A percentile compares a stretch with the other conserved stretches of the same genome.
Evolutionary conservation across 2,888 invertebrate genomes (phyloP).

Genomic region (Catonia carolina): DNA sequence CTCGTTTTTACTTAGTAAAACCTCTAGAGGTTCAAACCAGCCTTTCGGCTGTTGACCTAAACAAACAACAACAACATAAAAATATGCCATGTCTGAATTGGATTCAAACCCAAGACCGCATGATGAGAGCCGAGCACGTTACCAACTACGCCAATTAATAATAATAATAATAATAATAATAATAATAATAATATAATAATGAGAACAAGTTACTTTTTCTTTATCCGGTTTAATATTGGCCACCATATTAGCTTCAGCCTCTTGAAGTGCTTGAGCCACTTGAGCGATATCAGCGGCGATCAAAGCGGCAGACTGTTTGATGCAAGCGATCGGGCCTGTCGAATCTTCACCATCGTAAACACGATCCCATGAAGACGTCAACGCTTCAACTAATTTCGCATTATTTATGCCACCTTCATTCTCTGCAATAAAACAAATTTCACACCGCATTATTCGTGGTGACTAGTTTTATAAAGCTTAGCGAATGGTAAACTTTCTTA

Average conservation of each 20-base stretch:
- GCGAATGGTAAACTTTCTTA: background rate
- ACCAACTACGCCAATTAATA: no score
- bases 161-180: no score
- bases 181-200: no score
- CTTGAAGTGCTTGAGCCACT: constrained; percentile 35
- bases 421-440: background rate
- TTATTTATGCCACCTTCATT: constrained; percentile 14
- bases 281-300: constrained; percentile 34
- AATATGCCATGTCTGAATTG: no score
- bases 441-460: background rate
- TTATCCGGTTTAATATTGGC: constrained; percentile 17
- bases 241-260: constrained; percentile 32
- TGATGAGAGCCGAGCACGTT: no score
- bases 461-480: background rate
- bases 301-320: constrained; percentile 33
- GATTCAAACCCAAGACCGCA: no score
- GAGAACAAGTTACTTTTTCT: no score
- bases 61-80: no score
- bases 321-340: constrained; percentile 27
- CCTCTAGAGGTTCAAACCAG: no score
- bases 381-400: constrained; percentile 20
- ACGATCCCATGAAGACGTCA: constrained; percentile 28
- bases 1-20: no score
- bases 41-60: no score
- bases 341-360: constrained; percentile 27